A percentile compares a stretch with the other conserved stretches of the same genome.
Evolutionary conservation across 2,888 invertebrate species (phyloP).

Genomic region (Piscicola geometra): DNA sequence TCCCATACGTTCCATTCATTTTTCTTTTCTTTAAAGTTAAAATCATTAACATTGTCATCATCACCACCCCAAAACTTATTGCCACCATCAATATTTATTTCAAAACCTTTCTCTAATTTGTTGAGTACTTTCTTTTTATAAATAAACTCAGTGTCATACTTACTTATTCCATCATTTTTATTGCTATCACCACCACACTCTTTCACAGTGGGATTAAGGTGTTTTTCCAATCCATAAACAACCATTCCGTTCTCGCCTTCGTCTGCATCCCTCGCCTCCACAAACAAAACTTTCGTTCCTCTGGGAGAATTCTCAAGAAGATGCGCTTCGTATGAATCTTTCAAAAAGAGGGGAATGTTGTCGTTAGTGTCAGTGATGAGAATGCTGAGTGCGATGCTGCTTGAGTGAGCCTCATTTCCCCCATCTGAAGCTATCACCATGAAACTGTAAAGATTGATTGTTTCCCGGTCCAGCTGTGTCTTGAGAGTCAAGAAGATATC

Average conservation of each 20-base stretch:
- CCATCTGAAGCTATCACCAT: slow-evolving; percentile 83
- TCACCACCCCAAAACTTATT: background rate
- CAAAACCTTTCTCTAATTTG: too few species aligned
- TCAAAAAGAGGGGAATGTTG: slow-evolving; percentile 39
- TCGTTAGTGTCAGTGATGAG: slow-evolving; percentile 41
- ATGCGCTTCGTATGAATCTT: slow-evolving; percentile 36
- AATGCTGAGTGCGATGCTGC: slow-evolving; percentile 34
- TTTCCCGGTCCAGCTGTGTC: slow-evolving; percentile 38
- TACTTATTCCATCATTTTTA: too few species aligned
- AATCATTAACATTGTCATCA: background rate
- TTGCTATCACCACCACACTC: background rate
- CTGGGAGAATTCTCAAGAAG: slow-evolving; percentile 36
- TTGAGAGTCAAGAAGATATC: slow-evolving; percentile 28
- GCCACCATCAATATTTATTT: background rate
- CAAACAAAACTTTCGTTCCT: slow-evolving; percentile 33
- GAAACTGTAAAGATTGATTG: slow-evolving; percentile 61
- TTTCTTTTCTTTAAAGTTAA: too few species aligned
- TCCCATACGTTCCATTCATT: background rate
- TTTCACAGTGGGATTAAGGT: background rate
- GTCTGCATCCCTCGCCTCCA: slow-evolving; percentile 39
- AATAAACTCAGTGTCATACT: too few species aligned
- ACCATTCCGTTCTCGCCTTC: slow-evolving; percentile 39
- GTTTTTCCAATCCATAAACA: slow-evolving; percentile 31
- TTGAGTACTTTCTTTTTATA: too few species aligned
- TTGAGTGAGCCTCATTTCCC: slow-evolving; percentile 61